Conservation (phyloP, 1,140 invertebrate genomes). For the Latrodectus geometricus region DNA sequence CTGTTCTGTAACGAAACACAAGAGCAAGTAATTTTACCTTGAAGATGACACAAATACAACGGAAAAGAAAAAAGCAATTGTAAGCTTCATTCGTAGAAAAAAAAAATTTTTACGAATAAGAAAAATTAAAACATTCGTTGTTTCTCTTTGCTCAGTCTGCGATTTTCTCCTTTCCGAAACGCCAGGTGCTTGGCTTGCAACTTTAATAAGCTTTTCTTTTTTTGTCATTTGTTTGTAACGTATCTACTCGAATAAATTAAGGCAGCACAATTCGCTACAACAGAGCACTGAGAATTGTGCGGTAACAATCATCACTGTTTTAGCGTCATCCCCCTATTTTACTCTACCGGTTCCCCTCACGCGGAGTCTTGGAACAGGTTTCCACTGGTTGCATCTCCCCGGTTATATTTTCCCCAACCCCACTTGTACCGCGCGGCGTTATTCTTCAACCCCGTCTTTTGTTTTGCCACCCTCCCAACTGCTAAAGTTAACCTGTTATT, state of each 20-base stretch:
- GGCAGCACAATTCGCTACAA: constrained; percentile 5
- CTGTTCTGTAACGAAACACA: no score
- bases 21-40: no score
- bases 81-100: no score
- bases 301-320: constrained; percentile 40
- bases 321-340: neutral
- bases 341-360: neutral
- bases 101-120: no score
- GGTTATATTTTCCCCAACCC: neutral
- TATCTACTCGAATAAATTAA: constrained; percentile 45
- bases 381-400: neutral
- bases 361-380: neutral
- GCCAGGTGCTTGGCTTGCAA: constrained; percentile 22
- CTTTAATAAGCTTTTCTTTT: neutral
- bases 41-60: no score
- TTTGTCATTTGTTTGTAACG: constrained; percentile 31
- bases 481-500: constrained; percentile 57
- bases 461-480: constrained; percentile 8
- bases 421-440: constrained; percentile 10
- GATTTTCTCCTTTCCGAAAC: neutral
- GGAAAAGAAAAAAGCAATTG: no score
- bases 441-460: constrained; percentile 26
- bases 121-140: no score
- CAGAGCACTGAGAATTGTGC: constrained; percentile 5
- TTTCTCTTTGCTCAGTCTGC: no score